Evolutionary conservation across 2,113 vertebrate genomes (phyloP), one percentile per base, ranked within the genome.

Genomic region (Grantiella picta): DNA sequence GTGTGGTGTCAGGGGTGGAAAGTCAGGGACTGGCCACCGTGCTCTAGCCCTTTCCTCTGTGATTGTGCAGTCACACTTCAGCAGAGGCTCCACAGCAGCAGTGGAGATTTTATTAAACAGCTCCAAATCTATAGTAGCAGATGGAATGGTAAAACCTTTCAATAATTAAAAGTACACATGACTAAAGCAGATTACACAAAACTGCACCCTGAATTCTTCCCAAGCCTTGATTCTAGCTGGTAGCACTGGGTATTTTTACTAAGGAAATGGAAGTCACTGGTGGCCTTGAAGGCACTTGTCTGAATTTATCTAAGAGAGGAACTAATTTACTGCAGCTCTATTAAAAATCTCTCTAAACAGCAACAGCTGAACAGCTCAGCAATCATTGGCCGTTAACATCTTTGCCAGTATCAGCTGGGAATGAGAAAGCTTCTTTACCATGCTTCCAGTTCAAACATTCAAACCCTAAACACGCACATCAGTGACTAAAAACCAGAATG

Each of bases 261-360:
- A 42, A 54, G 49, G 89, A 90, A 95, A 94, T 83, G 69, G 79
- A 65, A 89, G 44, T 72, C 79, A 92, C 44, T 36, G 53, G 71
- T 89, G 49, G 90, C 53, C 71, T 86, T 82, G 42, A 64, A 96
- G 81, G 81, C 53, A 92, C 91, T 94, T 71, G 40, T 61, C 88
- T 76, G 87, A 93, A 95, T 90, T 93, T 64, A 69, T 86, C 88
- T 45, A 50, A 89, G 12, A 63, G 68, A 83, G 12, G 20, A 94
- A 93, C 68, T 91, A 54, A 65, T 95, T 92, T 92, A 65, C 59
- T 93, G 68, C 63, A 94, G 84, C 31, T 53, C 57, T 84, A n/a
- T 47, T 75, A 68, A 93, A 96, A 94, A 92, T 27, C 56, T 86
- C 65, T 79, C 64, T 83, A 40, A 72, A 88, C 44, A 90, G 71